A percentile compares a stretch with the other conserved stretches of the same genome.
These are phyloP conservation scores for Myripristis murdjan DNA, from an alignment of 2,797 vertebrate species.

Conservation along the genomic window DNA sequence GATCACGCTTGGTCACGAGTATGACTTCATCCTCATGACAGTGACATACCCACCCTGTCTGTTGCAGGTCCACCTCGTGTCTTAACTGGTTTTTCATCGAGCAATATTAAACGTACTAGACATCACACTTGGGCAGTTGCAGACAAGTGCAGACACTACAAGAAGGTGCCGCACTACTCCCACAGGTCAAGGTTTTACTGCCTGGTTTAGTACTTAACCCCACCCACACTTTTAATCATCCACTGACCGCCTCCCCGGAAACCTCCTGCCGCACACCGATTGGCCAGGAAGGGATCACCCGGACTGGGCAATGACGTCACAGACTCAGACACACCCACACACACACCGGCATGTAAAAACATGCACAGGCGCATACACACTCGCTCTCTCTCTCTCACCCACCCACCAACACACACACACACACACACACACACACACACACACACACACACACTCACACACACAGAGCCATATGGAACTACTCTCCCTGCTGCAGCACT, in stretches of 20 bases:
- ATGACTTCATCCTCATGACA: not conserved
- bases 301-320: constrained; percentile 75
- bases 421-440: constrained; percentile 19
- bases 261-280: constrained; percentile 61
- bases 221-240: constrained; percentile 66
- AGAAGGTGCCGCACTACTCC: constrained; percentile 26
- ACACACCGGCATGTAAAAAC: constrained; percentile 12
- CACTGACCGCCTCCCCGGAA: constrained; percentile 47
- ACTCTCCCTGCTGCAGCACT: constrained; percentile 20
- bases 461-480: constrained; percentile 18
- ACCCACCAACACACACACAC: constrained; percentile 3
- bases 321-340: constrained; percentile 48
- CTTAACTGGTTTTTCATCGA: constrained; percentile 18
- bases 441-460: not conserved
- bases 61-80: not conserved
- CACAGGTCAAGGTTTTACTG: constrained; percentile 61
- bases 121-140: constrained; percentile 15
- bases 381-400: not conserved
- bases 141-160: constrained; percentile 29
- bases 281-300: constrained; percentile 80
- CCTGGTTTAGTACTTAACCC: constrained; percentile 49
- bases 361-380: not conserved
- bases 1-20: not conserved
- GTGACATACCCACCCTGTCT: constrained; percentile 18
- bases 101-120: not conserved